phyloP scores from a whole-genome alignment of 2,113 vertebrate species.

The Rhea pennata region DNA sequence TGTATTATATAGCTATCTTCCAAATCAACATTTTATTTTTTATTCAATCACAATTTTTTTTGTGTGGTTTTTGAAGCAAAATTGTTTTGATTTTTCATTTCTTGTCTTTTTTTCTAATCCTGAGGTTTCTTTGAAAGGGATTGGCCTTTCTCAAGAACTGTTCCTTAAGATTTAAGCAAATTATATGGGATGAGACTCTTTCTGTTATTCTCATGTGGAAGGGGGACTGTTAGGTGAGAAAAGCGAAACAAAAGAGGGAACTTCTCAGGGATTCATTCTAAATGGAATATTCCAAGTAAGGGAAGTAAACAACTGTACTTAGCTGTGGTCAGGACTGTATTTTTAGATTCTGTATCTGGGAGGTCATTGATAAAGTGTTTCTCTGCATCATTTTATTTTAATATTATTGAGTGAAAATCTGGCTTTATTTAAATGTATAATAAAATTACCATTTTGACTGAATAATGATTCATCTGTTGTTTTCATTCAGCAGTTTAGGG shows the following conservation, averaged over 20 bases:
- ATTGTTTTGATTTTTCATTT: neutral
- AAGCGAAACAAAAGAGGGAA: neutral
- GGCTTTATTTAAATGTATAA: fast-evolving
- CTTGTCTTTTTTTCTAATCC: neutral
- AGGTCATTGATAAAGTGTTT: neutral
- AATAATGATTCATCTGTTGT: neutral
- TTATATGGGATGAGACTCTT: neutral
- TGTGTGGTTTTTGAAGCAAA: neutral
- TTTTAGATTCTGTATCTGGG: neutral
- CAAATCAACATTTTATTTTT: neutral
- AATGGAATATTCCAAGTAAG: neutral
- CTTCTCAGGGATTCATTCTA: neutral
- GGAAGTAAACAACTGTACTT: neutral
- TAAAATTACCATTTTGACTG: neutral
- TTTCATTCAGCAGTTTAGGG: neutral
- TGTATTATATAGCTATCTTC: neutral
- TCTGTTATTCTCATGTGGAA: neutral
- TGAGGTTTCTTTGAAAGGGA: neutral
- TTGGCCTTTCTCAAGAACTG: neutral
- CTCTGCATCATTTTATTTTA: neutral
- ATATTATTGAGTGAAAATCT: neutral
- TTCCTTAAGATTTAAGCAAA: neutral
- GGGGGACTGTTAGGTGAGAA: neutral
- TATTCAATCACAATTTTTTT: neutral
- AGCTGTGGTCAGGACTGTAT: neutral